Evolutionary conservation across 2,113 vertebrate species (phyloP).

Genomic region (Madoqua kirkii): DNA sequence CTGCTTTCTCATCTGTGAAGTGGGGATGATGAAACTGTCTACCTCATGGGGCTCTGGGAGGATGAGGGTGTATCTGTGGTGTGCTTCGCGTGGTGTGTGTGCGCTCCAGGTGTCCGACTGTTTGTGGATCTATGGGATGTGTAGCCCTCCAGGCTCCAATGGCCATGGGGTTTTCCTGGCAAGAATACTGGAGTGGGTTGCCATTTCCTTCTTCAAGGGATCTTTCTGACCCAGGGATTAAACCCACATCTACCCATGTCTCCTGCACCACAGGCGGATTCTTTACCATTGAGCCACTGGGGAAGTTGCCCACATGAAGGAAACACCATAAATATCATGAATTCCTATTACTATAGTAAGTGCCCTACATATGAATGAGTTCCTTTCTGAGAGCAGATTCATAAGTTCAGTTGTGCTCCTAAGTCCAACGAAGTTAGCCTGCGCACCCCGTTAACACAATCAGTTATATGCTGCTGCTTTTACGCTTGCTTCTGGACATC

Average conservation of each 20-base stretch:
- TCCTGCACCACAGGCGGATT: background rate
- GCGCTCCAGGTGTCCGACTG: background rate
- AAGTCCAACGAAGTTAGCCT: background rate
- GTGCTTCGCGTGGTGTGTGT: fast-evolving
- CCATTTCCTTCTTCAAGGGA: background rate
- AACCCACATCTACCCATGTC: background rate
- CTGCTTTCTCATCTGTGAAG: background rate
- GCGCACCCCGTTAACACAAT: background rate
- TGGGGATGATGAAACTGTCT: background rate
- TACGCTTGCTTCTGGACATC: background rate
- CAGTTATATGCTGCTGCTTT: background rate
- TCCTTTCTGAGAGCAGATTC: background rate
- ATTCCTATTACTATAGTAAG: background rate
- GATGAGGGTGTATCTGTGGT: background rate
- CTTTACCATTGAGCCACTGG: background rate
- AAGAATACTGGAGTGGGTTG: background rate
- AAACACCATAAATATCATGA: fast-evolving
- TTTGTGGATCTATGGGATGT: background rate
- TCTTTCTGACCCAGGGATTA: background rate
- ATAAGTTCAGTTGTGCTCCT: background rate
- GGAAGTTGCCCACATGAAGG: background rate
- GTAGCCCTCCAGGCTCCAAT: background rate
- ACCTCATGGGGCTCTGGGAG: background rate
- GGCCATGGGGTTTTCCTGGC: background rate
- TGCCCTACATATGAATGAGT: background rate